Percentiles rank a stretch among this genome's conserved stretches.
These are phyloP conservation scores for Tachina fera DNA, from an alignment of 2,888 invertebrate genomes.

Conservation along the genomic window DNA sequence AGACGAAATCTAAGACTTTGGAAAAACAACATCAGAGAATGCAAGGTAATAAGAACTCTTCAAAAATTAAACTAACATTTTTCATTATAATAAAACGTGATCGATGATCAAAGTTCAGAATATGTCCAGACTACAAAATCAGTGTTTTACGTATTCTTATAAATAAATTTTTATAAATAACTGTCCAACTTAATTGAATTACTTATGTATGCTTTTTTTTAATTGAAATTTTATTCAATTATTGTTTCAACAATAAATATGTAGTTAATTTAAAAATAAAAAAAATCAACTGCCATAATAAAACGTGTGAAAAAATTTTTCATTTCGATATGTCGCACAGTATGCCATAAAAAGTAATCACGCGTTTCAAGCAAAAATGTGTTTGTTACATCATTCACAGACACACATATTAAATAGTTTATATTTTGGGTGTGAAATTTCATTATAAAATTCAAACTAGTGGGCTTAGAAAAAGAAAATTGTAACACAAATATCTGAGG, in stretches of 20 bases:
- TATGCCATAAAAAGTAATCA: slow-evolving; percentile 54
- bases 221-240: slow-evolving; percentile 54
- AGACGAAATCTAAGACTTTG: slow-evolving; percentile 33
- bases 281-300: slow-evolving; percentile 32
- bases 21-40: background rate
- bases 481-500: too few species aligned
- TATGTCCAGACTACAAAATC: background rate
- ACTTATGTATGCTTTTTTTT: slow-evolving; percentile 2
- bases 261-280: slow-evolving; percentile 26
- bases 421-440: too few species aligned
- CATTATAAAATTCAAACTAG: too few species aligned
- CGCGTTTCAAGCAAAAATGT: slow-evolving; percentile 28
- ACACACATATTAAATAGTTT: background rate
- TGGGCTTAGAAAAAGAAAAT: too few species aligned
- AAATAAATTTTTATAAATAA: slow-evolving; percentile 14
- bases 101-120: slow-evolving; percentile 21
- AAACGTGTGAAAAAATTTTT: slow-evolving; percentile 59
- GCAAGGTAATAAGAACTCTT: slow-evolving; percentile 6
- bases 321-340: slow-evolving; percentile 31
- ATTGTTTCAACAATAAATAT: slow-evolving; percentile 48
- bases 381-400: slow-evolving; percentile 24
- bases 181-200: slow-evolving; percentile 34
- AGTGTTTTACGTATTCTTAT: slow-evolving; percentile 13
- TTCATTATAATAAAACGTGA: slow-evolving; percentile 31
- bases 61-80: background rate